A percentile compares a stretch with the other conserved stretches of the same genome.
Evolutionary conservation across 2,888 invertebrate species (phyloP).

Genomic region (Argyra leucocephala): DNA sequence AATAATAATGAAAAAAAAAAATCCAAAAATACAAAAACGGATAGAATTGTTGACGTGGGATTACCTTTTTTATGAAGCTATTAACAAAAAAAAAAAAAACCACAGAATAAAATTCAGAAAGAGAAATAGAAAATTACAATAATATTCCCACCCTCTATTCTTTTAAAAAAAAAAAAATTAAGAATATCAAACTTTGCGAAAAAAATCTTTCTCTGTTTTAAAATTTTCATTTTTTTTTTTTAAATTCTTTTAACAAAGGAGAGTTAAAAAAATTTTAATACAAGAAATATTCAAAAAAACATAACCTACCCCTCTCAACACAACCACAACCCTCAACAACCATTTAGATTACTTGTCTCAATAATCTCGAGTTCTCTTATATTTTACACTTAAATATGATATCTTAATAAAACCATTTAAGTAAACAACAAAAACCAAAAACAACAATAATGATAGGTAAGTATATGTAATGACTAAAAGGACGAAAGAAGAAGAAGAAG

Average conservation of each 20-base stretch:
- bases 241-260: not conserved
- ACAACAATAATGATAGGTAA: too few species aligned
- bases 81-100: not conserved
- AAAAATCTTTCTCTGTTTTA: not conserved
- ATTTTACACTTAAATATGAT: too few species aligned
- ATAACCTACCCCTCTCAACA: too few species aligned
- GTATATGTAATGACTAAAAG: too few species aligned
- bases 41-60: constrained; percentile 1
- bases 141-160: too few species aligned
- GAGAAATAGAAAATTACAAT: too few species aligned
- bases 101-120: not conserved
- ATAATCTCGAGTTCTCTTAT: too few species aligned
- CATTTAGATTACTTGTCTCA: too few species aligned
- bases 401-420: too few species aligned
- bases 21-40: not conserved
- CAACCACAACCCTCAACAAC: too few species aligned
- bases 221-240: not conserved
- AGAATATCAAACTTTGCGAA: not conserved
- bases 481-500: not conserved
- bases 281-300: not conserved
- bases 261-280: not conserved
- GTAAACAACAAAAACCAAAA: too few species aligned
- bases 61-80: constrained; percentile 6
- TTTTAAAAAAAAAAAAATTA: not conserved
- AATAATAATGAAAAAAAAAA: too few species aligned